Conservation (phyloP, 2,113 vertebrate species). For the Galeopterus variegatus region DNA sequence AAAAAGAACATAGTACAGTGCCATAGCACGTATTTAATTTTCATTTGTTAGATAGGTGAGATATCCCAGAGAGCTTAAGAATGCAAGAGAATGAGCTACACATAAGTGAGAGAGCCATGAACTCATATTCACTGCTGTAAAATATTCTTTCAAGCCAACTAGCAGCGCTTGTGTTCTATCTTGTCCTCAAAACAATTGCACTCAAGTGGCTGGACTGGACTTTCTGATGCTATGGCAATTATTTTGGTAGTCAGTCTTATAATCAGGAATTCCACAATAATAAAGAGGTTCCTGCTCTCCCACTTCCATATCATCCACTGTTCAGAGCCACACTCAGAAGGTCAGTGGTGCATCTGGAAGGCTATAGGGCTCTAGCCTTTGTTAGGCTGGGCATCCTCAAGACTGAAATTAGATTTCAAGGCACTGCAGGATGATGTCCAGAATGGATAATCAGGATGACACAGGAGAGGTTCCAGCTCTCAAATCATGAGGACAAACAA, state of each 20-base stretch:
- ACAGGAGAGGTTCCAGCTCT: slow-evolving; percentile 89
- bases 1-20: neutral
- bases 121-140: neutral
- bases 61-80: neutral
- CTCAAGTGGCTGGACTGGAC: neutral
- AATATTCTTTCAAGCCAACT: neutral
- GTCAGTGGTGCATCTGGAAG: slow-evolving; percentile 94
- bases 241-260: neutral
- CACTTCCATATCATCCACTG: slow-evolving; percentile 60
- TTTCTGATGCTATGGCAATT: neutral
- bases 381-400: slow-evolving; percentile 92
- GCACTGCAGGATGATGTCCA: slow-evolving; percentile 95
- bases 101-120: neutral
- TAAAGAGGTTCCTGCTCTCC: neutral
- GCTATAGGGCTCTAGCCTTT: slow-evolving; percentile 92
- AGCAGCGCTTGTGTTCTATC: neutral
- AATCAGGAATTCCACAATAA: neutral
- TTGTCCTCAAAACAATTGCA: neutral
- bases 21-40: neutral
- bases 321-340: slow-evolving; percentile 92
- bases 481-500: slow-evolving; percentile 87
- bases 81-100: neutral
- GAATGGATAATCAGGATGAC: slow-evolving; percentile 82
- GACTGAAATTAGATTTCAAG: slow-evolving; percentile 90
- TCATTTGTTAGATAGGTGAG: too few species aligned